Conservation (phyloP, 1,140 invertebrate species). For the Bombus vancouverensis region DNA sequence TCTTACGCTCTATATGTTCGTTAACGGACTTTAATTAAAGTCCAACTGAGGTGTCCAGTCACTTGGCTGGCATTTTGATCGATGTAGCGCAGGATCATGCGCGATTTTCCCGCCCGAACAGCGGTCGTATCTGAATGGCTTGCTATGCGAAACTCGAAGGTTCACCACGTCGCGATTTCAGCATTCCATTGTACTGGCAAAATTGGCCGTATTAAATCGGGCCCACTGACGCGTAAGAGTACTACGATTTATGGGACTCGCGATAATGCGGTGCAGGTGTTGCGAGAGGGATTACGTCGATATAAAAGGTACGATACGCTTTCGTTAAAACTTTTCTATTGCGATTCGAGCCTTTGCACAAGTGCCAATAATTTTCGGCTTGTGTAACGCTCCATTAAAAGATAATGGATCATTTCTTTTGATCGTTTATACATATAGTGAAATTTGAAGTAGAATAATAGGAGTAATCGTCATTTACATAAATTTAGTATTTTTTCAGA, state of each 20-base stretch:
- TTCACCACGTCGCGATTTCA: too few relatives aligned
- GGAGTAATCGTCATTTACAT: too few relatives aligned
- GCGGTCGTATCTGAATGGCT: too few relatives aligned
- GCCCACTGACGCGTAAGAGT: not conserved
- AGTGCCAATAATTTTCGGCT: not conserved
- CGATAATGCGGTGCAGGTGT: slow-evolving; percentile 12
- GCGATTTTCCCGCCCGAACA: not conserved
- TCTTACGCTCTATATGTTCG: not conserved
- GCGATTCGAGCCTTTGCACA: not conserved
- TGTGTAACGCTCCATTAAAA: not conserved
- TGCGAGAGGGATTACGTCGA: not conserved
- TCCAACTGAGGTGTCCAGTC: not conserved
- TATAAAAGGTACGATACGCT: not conserved
- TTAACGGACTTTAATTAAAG: slow-evolving; percentile 8
- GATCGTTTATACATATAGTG: too few relatives aligned
- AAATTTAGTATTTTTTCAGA: not conserved
- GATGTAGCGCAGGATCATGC: not conserved
- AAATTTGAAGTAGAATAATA: not conserved
- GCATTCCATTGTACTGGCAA: too few relatives aligned
- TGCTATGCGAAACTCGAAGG: too few relatives aligned
- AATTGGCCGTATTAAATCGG: not conserved
- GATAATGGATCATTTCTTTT: not conserved
- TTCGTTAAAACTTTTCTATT: not conserved
- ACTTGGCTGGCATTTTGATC: not conserved
- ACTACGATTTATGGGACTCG: not conserved